Percentiles rank a stretch among this genome's conserved stretches.
phyloP scores from a whole-genome alignment of 2,888 invertebrate species.

The Pantelozetes paolii region DNA sequence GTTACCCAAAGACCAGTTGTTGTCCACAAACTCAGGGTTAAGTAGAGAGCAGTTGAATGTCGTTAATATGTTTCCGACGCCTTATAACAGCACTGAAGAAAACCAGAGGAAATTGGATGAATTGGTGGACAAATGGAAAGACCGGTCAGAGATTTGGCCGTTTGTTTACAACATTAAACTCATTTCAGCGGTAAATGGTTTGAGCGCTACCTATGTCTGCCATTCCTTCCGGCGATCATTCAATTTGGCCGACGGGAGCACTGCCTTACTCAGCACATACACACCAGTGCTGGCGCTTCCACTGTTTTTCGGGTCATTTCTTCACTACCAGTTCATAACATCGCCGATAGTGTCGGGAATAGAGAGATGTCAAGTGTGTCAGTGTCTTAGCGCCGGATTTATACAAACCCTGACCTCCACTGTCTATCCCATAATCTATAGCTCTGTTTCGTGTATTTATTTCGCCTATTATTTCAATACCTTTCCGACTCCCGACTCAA shows the following conservation, averaged over 20 bases:
- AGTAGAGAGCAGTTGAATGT: neutral
- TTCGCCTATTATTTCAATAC: slow-evolving; percentile 11
- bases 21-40: neutral
- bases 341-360: neutral
- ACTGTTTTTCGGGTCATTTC: neutral
- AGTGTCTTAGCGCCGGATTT: neutral
- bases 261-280: neutral
- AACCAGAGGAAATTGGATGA: neutral
- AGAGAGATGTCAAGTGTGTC: neutral
- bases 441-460: neutral
- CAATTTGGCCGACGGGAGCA: slow-evolving; percentile 12
- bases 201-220: neutral
- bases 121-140: neutral
- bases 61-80: neutral
- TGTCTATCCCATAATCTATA: neutral
- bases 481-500: neutral
- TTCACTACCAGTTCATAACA: slow-evolving; percentile 1
- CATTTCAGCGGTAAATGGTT: neutral
- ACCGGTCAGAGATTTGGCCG: neutral
- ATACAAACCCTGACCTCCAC: neutral
- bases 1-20: neutral
- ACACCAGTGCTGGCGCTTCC: neutral
- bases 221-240: neutral
- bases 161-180: neutral
- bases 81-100: neutral